Evolutionary conservation across 2,888 invertebrate genomes (phyloP).

Genomic region (Schizotus pectinicornis): DNA sequence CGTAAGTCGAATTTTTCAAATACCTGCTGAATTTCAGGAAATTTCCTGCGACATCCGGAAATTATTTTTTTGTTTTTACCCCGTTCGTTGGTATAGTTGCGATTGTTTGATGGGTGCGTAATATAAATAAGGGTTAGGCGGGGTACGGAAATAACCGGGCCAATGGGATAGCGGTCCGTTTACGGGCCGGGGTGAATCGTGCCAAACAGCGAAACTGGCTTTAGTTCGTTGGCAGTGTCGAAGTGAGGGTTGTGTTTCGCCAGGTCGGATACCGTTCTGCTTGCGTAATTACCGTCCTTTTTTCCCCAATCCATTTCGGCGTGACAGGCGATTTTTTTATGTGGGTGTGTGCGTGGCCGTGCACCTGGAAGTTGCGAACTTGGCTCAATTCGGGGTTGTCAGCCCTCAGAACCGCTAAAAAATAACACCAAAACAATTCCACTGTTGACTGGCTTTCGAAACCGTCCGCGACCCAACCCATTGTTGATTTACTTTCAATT

Average conservation of each 20-base stretch:
- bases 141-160: slow-evolving; percentile 44
- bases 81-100: slow-evolving; percentile 1
- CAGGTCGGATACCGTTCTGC: slow-evolving; percentile 18
- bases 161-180: slow-evolving; percentile 51
- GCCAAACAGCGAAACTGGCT: slow-evolving; percentile 44
- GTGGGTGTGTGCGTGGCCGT: too few species aligned
- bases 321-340: slow-evolving; percentile 1
- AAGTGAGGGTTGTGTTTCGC: slow-evolving; percentile 37
- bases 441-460: too few species aligned
- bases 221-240: slow-evolving; percentile 34
- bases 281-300: slow-evolving; percentile 5
- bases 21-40: too few species aligned
- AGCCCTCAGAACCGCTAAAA: too few species aligned
- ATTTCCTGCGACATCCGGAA: background rate
- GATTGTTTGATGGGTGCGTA: slow-evolving; percentile 34
- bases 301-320: slow-evolving; percentile 5
- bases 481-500: too few species aligned
- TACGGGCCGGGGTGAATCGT: slow-evolving; percentile 54
- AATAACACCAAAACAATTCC: too few species aligned
- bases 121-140: slow-evolving; percentile 42
- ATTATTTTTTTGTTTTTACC: background rate
- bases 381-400: too few species aligned
- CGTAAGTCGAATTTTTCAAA: slow-evolving; percentile 13
- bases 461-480: too few species aligned
- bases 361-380: too few species aligned